phyloP scores from a whole-genome alignment of 2,113 vertebrate genomes.

The Heterocephalus glaber region DNA sequence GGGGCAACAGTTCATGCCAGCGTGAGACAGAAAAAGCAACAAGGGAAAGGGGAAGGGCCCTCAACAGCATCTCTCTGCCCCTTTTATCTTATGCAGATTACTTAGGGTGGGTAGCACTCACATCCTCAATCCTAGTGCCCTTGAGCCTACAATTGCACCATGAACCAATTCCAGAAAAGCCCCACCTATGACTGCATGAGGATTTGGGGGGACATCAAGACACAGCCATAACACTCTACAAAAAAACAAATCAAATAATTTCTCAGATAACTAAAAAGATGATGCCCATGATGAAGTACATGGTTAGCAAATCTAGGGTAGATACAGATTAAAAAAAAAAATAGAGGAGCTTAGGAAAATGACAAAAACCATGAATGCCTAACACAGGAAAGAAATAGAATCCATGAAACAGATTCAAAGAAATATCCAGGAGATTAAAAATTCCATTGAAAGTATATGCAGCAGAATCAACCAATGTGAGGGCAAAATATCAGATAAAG shows the following conservation, averaged over 20 bases:
- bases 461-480: not conserved
- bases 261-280: not conserved
- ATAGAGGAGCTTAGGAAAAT: not conserved
- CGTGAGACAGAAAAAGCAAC: no score
- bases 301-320: not conserved
- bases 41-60: no score
- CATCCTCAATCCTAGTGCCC: no score
- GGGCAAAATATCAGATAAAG: not conserved
- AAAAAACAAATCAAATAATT: not conserved
- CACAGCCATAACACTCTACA: not conserved
- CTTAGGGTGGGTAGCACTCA: no score
- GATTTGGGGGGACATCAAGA: no score
- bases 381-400: not conserved
- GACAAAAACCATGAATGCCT: not conserved
- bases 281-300: not conserved
- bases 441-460: not conserved
- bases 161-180: no score
- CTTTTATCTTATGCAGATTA: no score
- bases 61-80: no score
- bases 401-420: not conserved
- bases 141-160: no score
- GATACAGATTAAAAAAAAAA: not conserved
- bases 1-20: no score
- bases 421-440: not conserved
- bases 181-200: no score